Evolutionary conservation across 2,113 vertebrate genomes (phyloP).

Genomic region (Lichenostomus cassidix): DNA sequence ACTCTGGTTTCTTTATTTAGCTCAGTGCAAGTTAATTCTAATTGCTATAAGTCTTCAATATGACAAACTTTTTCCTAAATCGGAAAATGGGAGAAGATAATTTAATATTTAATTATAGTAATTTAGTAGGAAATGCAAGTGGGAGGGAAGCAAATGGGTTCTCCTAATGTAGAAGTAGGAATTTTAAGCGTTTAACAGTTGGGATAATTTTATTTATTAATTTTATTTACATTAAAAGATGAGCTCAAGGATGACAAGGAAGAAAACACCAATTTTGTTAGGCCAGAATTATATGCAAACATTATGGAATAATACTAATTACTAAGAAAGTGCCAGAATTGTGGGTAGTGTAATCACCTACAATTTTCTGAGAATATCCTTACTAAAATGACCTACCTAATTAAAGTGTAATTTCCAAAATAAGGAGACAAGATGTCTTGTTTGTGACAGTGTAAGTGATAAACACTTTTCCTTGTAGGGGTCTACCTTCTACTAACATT

Average conservation of each 20-base stretch:
- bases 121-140: neutral
- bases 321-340: neutral
- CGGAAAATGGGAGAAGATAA: neutral
- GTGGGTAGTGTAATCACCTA: constrained; percentile 25
- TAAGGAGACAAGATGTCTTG: constrained; percentile 6
- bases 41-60: neutral
- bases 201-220: neutral
- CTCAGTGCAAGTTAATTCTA: neutral
- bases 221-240: neutral
- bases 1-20: constrained; percentile 51
- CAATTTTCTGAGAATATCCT: constrained; percentile 57
- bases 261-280: neutral
- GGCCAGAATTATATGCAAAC: neutral
- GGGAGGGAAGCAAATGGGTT: neutral
- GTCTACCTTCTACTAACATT: neutral
- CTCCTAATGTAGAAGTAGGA: neutral
- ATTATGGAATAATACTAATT: constrained; percentile 16
- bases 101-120: neutral
- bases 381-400: constrained; percentile 28
- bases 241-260: neutral
- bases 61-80: neutral
- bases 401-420: constrained; percentile 46
- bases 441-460: neutral
- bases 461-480: neutral
- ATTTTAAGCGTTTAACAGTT: neutral